Evolutionary conservation across 2,888 invertebrate species (phyloP).

Genomic region (Apamea epomidion): DNA sequence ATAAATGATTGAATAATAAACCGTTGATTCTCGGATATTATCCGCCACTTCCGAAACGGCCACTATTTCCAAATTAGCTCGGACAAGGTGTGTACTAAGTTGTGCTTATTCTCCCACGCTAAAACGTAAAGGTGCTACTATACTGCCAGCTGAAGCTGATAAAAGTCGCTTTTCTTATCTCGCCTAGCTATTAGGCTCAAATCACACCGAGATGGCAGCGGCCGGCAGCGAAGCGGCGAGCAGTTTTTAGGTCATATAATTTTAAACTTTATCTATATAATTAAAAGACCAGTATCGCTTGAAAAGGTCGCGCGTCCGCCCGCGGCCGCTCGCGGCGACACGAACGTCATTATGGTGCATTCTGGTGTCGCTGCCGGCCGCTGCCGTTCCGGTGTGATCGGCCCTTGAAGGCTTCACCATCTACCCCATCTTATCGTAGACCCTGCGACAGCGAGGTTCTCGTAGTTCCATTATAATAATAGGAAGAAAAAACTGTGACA

Average conservation of each 20-base stretch:
- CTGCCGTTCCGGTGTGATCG: too few relatives aligned
- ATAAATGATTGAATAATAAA: conserved; percentile 38
- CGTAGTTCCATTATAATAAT: not conserved
- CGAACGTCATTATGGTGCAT: too few relatives aligned
- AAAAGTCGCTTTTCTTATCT: not conserved
- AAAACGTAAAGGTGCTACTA: conserved; percentile 1
- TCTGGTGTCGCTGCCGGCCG: too few relatives aligned
- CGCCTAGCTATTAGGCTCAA: not conserved
- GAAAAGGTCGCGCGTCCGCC: too few relatives aligned
- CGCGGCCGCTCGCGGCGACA: too few relatives aligned
- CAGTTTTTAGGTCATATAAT: too few relatives aligned
- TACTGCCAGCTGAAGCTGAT: conserved; percentile 33
- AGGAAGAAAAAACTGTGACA: not conserved
- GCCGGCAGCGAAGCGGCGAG: too few relatives aligned
- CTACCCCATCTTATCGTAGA: too few relatives aligned
- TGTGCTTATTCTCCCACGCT: conserved; percentile 64
- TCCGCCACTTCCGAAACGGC: conserved; percentile 51
- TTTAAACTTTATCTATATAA: too few relatives aligned
- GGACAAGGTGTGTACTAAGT: conserved; percentile 53
- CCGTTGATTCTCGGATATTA: conserved; percentile 49
- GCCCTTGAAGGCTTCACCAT: not conserved
- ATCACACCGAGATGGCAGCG: too few relatives aligned
- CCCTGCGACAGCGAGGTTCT: not conserved
- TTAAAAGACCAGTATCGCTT: too few relatives aligned
- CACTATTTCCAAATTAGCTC: conserved; percentile 64